Evolutionary conservation across 2,888 invertebrate species (phyloP).

Genomic region (Hypena proboscidalis): DNA sequence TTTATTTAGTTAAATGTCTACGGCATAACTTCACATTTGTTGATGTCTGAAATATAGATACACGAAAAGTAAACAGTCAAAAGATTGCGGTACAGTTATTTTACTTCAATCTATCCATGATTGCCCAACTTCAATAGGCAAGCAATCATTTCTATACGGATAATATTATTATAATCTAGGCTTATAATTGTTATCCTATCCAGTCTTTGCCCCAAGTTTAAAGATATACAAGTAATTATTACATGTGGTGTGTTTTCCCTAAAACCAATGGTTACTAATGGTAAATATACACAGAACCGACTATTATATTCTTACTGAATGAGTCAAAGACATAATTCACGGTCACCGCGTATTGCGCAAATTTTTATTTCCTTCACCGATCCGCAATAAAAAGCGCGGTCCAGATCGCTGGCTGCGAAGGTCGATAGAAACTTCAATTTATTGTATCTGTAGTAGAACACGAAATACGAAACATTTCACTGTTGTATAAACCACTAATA

Average conservation of each 20-base stretch:
- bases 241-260: slow-evolving; percentile 11
- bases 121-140: too few species aligned
- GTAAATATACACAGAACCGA: slow-evolving; percentile 18
- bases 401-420: slow-evolving; percentile 47
- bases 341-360: slow-evolving; percentile 60
- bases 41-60: too few species aligned
- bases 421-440: slow-evolving; percentile 37
- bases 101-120: too few species aligned
- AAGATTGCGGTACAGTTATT: too few species aligned
- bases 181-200: too few species aligned
- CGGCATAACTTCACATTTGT: too few species aligned
- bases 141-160: too few species aligned
- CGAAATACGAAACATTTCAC: slow-evolving; percentile 10
- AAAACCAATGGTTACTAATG: slow-evolving; percentile 9
- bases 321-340: slow-evolving; percentile 56
- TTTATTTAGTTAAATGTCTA: too few species aligned
- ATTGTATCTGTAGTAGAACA: slow-evolving; percentile 21
- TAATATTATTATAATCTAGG: too few species aligned
- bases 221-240: too few species aligned
- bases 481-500: slow-evolving; percentile 15
- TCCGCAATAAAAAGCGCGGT: slow-evolving; percentile 45
- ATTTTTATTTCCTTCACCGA: slow-evolving; percentile 45
- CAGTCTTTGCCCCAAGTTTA: not conserved
- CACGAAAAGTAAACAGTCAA: too few species aligned
- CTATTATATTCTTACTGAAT: slow-evolving; percentile 33